Conservation (phyloP, 2,888 invertebrate genomes). For the Barypeithes pellucidus region DNA sequence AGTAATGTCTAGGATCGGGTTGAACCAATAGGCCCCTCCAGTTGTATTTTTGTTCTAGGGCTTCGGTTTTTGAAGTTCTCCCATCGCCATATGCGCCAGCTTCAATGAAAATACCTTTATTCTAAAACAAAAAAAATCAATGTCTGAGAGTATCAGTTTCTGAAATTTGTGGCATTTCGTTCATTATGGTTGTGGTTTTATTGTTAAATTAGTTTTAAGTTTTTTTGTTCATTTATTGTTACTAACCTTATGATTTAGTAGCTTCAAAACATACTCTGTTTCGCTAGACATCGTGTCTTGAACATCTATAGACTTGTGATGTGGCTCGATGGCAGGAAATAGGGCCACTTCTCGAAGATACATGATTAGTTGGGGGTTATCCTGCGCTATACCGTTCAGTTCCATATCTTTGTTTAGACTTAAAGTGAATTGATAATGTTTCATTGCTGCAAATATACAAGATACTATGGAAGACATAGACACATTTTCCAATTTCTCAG, state of each 20-base stretch:
- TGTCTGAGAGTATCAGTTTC: neutral
- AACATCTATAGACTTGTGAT: slow-evolving; percentile 68
- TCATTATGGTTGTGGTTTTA: too few species aligned
- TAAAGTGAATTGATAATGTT: slow-evolving; percentile 84
- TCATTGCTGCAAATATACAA: slow-evolving; percentile 74
- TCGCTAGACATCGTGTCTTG: slow-evolving; percentile 70
- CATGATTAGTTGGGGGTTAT: slow-evolving; percentile 82
- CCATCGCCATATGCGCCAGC: slow-evolving; percentile 76
- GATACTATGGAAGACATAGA: too few species aligned
- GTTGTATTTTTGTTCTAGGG: slow-evolving; percentile 79
- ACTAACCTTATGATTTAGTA: slow-evolving; percentile 70
- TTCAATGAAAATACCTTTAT: slow-evolving; percentile 83
- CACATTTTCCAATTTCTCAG: too few species aligned
- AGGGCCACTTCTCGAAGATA: slow-evolving; percentile 84
- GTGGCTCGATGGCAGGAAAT: slow-evolving; percentile 69
- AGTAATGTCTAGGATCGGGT: slow-evolving; percentile 85
- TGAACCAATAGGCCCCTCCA: slow-evolving; percentile 87
- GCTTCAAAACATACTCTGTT: slow-evolving; percentile 70
- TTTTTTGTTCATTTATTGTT: too few species aligned
- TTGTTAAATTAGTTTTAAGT: too few species aligned
- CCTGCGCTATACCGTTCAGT: slow-evolving; percentile 81
- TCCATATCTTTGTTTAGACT: slow-evolving; percentile 88
- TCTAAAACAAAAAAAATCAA: slow-evolving; percentile 66
- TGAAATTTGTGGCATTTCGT: too few species aligned
- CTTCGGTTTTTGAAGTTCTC: slow-evolving; percentile 78